Base-by-base conservation (phyloP, 2,888 invertebrate species). In the Galeruca laticollis region DNA sequence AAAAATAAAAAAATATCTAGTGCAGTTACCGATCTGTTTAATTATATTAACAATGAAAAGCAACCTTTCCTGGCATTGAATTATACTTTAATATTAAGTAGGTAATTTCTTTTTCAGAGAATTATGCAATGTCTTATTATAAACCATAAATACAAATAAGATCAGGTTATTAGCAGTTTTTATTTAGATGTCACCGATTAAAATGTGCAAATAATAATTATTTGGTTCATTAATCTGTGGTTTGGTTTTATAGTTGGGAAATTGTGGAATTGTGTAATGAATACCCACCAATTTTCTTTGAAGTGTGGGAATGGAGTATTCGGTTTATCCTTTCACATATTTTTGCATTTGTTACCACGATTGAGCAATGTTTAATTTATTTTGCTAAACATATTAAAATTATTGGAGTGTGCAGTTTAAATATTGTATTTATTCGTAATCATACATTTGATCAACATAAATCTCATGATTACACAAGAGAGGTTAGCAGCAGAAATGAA, bases 301-400 rank as follows among this genome's bases (percentile, higher is more conserved):
- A 51, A 51, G 21, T 51, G 10, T 51, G 9, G 6, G 15, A 51
- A 51, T 18, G 8, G 3, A 51, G 18, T 51, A 51, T 21, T 11
- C 18, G 21, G 9, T 51, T 3, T 11, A 43, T 43, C 43, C 43
- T 51, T 51, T 20, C 47, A n/a, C 47, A 49, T 4, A 49, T 20
- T 51, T 20, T 51, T 51, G 20, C 49, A 18, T 33, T 59, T 37
- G 4, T 31, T n/a, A 18, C 31, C 37, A 63, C 18, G 31, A 57
- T n/a, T 40, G 40, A 40, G 5, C 5, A 40, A 40, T 40, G 6
- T 40, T 40, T 40, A 40, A 40, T 40, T 40, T 6, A 40, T 40
- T 40, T 40, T 40, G 40, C 11, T 40, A 40, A 40, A 40, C 40
- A 6, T 13, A n/a, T 13, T 6, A 6, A 4, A 26, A 40, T 40